These are phyloP conservation scores for Philaethria dido DNA, from an alignment of 2,888 invertebrate genomes.

Conservation along the genomic window DNA sequence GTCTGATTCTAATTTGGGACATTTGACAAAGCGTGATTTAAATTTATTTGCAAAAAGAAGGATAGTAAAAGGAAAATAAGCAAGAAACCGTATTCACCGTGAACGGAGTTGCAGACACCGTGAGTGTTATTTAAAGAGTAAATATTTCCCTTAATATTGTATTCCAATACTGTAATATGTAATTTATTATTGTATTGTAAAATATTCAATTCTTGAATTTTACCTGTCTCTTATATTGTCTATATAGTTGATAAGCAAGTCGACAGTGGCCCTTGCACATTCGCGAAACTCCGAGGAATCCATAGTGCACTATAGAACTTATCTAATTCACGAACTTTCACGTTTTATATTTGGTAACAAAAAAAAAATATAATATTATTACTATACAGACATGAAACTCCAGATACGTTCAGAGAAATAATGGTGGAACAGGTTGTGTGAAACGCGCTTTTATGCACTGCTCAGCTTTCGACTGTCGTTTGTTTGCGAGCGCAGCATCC, in stretches of 20 bases:
- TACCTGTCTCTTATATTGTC: constrained; percentile 92
- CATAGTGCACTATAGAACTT: constrained; percentile 78
- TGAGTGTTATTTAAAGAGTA: too few relatives aligned
- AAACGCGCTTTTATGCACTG: constrained; percentile 40
- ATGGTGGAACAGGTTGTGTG: constrained; percentile 54
- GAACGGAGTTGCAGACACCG: too few relatives aligned
- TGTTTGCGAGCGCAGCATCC: constrained; percentile 31
- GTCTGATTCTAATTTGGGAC: too few relatives aligned
- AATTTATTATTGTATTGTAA: too few relatives aligned
- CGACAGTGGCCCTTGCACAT: constrained; percentile 94
- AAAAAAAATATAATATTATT: constrained; percentile 1
- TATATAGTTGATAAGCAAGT: constrained; percentile 95
- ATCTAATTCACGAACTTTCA: constrained; percentile 27
- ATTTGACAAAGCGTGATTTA: too few relatives aligned
- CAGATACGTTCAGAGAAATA: constrained; percentile 69
- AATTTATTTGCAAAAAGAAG: too few relatives aligned
- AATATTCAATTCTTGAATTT: too few relatives aligned
- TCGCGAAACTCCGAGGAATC: constrained; percentile 90
- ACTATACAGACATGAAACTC: constrained; percentile 36
- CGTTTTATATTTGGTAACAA: constrained; percentile 1
- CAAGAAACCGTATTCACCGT: too few relatives aligned
- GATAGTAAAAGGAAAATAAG: too few relatives aligned
- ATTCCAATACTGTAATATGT: too few relatives aligned
- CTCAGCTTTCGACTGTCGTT: constrained; percentile 41
- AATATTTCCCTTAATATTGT: too few relatives aligned